These are phyloP conservation scores for Anarrhichthys ocellatus DNA, from an alignment of 2,113 vertebrate genomes.

Conservation along the genomic window DNA sequence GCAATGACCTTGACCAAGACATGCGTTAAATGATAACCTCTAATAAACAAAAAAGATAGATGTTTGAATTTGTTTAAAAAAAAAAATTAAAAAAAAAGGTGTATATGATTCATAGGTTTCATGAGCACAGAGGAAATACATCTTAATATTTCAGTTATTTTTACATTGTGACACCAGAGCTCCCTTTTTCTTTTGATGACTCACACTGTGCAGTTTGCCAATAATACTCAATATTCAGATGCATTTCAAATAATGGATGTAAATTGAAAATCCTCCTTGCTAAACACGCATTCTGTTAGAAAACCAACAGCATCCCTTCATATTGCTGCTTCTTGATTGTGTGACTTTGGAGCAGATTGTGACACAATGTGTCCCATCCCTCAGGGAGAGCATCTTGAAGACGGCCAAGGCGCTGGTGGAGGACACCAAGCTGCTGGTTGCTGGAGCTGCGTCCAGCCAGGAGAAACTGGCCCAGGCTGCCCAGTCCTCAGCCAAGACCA, in stretches of 20 bases:
- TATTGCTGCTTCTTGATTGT: slow-evolving; percentile 25
- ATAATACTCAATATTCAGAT: slow-evolving; percentile 7
- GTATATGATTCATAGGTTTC: slow-evolving; percentile 2
- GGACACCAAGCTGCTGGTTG: slow-evolving; percentile 96
- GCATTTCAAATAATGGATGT: slow-evolving; percentile 27
- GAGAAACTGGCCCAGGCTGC: slow-evolving; percentile 97
- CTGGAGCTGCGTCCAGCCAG: slow-evolving; percentile 95
- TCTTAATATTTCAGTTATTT: slow-evolving; percentile 5
- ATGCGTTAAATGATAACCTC: not conserved
- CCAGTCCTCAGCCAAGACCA: slow-evolving; percentile 96
- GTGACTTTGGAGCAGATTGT: slow-evolving; percentile 59
- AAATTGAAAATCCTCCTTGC: slow-evolving; percentile 16
- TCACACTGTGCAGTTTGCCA: slow-evolving; percentile 30
- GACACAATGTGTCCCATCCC: slow-evolving; percentile 42
- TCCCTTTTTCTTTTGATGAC: slow-evolving; percentile 27
- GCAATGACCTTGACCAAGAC: slow-evolving; percentile 21
- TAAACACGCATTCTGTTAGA: slow-evolving; percentile 37
- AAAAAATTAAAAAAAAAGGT: not conserved
- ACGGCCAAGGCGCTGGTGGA: slow-evolving; percentile 98
- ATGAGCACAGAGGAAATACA: not conserved
- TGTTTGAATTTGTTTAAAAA: not conserved
- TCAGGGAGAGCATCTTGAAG: slow-evolving; percentile 98
- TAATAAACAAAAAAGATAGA: not conserved
- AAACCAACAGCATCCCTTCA: slow-evolving; percentile 40
- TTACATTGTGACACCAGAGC: not conserved